phyloP scores from a whole-genome alignment of 2,888 invertebrate genomes.

The Candidula unifasciata region DNA sequence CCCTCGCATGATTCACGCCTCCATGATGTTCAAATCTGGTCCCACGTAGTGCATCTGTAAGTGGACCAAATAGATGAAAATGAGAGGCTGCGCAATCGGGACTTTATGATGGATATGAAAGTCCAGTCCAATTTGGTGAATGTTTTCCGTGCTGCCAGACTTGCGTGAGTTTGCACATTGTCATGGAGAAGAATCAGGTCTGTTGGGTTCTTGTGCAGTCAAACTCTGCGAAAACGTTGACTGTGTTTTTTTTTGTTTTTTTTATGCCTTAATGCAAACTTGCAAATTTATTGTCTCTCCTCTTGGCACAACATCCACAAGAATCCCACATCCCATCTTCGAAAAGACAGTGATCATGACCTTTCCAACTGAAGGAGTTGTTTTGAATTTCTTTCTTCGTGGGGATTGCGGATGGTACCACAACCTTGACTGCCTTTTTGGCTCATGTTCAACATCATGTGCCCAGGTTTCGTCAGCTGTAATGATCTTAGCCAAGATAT shows the following conservation, averaged over 20 bases:
- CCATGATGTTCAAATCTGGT: background rate
- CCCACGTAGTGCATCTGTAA: slow-evolving; percentile 10
- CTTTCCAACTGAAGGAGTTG: slow-evolving; percentile 10
- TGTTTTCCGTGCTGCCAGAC: background rate
- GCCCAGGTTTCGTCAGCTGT: no score
- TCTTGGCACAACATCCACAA: background rate
- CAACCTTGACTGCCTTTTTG: no score
- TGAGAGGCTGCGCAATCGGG: background rate
- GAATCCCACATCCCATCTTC: background rate
- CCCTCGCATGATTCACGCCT: background rate
- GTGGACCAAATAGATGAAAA: slow-evolving; percentile 6
- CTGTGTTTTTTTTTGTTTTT: background rate
- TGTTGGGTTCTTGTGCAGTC: background rate
- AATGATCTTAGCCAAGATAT: no score
- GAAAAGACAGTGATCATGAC: background rate
- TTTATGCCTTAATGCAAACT: background rate
- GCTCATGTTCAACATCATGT: no score
- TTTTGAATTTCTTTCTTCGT: slow-evolving; percentile 6
- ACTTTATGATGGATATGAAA: background rate
- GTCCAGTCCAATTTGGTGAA: background rate
- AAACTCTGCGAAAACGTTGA: background rate
- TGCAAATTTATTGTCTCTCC: background rate
- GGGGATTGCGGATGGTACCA: background rate
- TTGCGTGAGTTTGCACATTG: background rate
- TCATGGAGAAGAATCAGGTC: background rate